Conservation (phyloP, 2,797 vertebrate species). For the Craterocephalus amniculus region DNA sequence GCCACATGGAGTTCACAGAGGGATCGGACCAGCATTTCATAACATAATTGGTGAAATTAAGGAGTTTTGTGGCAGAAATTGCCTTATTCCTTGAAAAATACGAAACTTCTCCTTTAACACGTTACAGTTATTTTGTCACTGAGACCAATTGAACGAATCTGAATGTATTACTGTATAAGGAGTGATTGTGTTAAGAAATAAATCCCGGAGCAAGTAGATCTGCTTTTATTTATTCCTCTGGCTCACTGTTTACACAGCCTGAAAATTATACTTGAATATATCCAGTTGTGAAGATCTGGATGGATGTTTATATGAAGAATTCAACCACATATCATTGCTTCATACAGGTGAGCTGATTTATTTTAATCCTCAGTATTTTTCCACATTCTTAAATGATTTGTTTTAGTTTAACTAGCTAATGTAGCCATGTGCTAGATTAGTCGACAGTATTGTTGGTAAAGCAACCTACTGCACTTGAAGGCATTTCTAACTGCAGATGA, state of each 20-base stretch:
- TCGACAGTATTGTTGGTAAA: conserved; percentile 14
- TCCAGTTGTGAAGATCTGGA: conserved; percentile 15
- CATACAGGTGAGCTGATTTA: conserved; percentile 10
- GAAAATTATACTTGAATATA: conserved; percentile 49
- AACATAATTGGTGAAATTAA: too few relatives aligned
- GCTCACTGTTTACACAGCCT: conserved; percentile 4
- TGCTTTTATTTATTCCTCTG: conserved; percentile 44
- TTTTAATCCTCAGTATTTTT: conserved; percentile 15
- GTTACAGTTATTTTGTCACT: background rate
- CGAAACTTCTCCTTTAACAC: too few relatives aligned
- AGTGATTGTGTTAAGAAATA: too few relatives aligned
- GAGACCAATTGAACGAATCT: background rate
- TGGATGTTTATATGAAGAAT: conserved; percentile 14
- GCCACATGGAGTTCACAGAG: too few relatives aligned
- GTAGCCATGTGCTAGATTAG: conserved; percentile 12
- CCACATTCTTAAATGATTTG: conserved; percentile 2
- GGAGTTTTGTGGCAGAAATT: too few relatives aligned
- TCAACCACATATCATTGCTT: background rate
- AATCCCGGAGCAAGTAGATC: conserved; percentile 12
- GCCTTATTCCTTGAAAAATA: too few relatives aligned
- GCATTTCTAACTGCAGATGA: conserved; percentile 1
- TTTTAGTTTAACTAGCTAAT: conserved; percentile 14
- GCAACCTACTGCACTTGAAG: conserved; percentile 6
- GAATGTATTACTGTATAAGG: conserved; percentile 22
- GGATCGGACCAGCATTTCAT: too few relatives aligned